Conservation (phyloP, 1,140 invertebrate species). For the Ceratosolen fusciceps region DNA sequence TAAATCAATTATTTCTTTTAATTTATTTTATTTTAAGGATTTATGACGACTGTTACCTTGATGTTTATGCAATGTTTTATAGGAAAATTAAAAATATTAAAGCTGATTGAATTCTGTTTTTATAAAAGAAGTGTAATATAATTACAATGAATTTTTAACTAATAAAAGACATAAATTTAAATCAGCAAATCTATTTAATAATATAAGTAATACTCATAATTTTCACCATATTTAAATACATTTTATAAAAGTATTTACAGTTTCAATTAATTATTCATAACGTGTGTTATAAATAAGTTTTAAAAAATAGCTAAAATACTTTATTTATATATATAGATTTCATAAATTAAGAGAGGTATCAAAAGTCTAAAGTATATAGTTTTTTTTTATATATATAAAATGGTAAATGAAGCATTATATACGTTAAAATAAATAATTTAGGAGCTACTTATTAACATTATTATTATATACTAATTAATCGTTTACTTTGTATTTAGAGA, state of each 20-base stretch:
- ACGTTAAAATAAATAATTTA: neutral
- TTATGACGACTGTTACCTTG: no score
- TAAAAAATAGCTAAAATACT: no score
- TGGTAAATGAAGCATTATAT: neutral
- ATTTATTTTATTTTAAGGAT: no score
- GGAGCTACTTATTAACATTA: neutral
- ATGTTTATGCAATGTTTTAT: no score
- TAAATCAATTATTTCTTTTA: no score
- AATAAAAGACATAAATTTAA: neutral
- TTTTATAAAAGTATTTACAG: neutral
- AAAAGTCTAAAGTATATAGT: neutral
- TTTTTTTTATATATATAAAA: no score
- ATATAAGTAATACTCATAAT: neutral
- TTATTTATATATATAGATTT: slow-evolving; percentile 20
- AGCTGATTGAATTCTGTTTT: no score
- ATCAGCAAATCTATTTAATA: neutral
- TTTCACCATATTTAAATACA: slow-evolving; percentile 1
- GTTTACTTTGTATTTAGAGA: slow-evolving; percentile 16
- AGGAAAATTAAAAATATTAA: no score
- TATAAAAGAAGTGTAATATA: no score
- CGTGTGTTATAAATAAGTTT: no score
- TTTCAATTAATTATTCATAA: neutral
- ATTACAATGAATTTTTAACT: neutral
- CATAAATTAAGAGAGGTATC: neutral
- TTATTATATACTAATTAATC: neutral